Percentiles rank a stretch among this genome's conserved stretches.
These are phyloP conservation scores for Eledona agricola DNA, from an alignment of 2,888 invertebrate genomes.

Conservation along the genomic window DNA sequence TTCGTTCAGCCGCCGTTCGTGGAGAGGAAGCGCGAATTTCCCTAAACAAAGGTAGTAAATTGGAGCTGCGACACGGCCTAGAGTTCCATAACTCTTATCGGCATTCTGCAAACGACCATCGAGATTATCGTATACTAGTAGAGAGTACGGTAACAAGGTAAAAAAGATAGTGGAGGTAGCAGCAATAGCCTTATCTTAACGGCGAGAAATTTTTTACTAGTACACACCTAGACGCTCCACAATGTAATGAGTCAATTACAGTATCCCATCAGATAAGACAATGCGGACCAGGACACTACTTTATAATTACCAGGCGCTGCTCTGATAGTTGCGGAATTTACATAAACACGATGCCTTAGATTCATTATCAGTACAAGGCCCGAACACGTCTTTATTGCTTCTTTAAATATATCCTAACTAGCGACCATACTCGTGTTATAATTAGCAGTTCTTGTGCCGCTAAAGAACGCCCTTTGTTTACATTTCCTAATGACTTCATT, in stretches of 20 bases:
- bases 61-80: conserved; percentile 36
- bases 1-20: no score
- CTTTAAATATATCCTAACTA: conserved; percentile 34
- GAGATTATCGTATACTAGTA: conserved; percentile 50
- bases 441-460: conserved; percentile 45
- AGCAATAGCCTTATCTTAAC: conserved; percentile 57
- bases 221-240: conserved; percentile 60
- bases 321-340: conserved; percentile 58
- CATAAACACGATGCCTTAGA: conserved; percentile 61
- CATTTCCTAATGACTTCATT: conserved; percentile 39
- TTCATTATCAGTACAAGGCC: conserved; percentile 53
- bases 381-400: conserved; percentile 46
- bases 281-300: conserved; percentile 57
- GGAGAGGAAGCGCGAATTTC: no score
- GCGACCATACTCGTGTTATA: conserved; percentile 45
- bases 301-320: conserved; percentile 59
- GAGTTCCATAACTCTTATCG: conserved; percentile 45
- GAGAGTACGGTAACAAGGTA: conserved; percentile 52
- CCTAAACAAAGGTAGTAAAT: conserved; percentile 32
- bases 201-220: conserved; percentile 62
- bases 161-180: conserved; percentile 51
- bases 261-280: conserved; percentile 60
- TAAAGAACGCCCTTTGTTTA: conserved; percentile 41
- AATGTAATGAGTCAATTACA: conserved; percentile 63
- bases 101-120: conserved; percentile 49